phyloP scores from a whole-genome alignment of 1,140 invertebrate species.

The Glossosoma conforme region DNA sequence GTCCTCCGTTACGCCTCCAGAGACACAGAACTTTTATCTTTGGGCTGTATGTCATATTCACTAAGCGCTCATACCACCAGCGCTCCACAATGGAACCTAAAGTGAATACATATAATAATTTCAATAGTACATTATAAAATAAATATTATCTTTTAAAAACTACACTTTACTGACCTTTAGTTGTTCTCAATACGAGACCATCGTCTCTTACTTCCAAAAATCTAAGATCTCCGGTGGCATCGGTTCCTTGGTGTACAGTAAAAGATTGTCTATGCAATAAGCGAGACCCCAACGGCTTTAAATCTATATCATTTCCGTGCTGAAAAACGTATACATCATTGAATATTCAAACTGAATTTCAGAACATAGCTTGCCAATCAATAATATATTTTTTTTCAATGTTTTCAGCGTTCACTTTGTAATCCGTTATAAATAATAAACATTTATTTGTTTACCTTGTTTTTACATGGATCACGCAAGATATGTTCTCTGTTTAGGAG shows the following conservation, averaged over 20 bases:
- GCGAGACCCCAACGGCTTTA: slow-evolving; percentile 87
- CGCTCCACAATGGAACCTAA: slow-evolving; percentile 84
- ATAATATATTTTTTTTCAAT: no score
- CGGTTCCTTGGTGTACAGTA: slow-evolving; percentile 91
- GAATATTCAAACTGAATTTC: slow-evolving; percentile 9
- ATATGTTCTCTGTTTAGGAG: no score
- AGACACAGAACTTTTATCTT: slow-evolving; percentile 96
- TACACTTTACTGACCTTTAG: slow-evolving; percentile 59
- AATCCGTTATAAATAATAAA: no score
- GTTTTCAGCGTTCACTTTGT: no score
- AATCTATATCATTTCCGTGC: slow-evolving; percentile 94
- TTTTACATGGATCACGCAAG: no score
- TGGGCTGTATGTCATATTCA: slow-evolving; percentile 99
- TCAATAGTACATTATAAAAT: neutral
- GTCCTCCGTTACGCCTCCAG: slow-evolving; percentile 86
- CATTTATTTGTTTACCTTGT: no score
- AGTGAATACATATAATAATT: neutral
- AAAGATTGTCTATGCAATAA: slow-evolving; percentile 96
- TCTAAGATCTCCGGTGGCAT: slow-evolving; percentile 85
- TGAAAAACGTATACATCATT: slow-evolving; percentile 41
- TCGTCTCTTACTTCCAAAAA: slow-evolving; percentile 99
- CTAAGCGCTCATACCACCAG: slow-evolving; percentile 98
- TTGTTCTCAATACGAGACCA: slow-evolving; percentile 88
- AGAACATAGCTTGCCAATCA: neutral
- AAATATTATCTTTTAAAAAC: neutral